phyloP scores from a whole-genome alignment of 2,113 vertebrate species.

The Ophthalmolycus amberensis region DNA sequence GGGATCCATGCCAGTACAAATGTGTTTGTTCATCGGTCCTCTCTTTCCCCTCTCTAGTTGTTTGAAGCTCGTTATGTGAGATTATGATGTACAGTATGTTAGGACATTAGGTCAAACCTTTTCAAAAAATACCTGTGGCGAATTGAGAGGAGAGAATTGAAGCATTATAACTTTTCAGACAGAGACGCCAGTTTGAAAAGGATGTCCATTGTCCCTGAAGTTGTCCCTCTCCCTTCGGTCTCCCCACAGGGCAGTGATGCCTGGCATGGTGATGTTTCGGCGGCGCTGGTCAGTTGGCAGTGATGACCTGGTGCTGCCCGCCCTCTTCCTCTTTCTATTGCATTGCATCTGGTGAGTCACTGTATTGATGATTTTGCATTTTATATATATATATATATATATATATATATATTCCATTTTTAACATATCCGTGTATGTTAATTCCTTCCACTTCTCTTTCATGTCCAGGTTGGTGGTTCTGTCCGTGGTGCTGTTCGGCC shows the following conservation, averaged over 20 bases:
- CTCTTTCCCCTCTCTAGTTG: neutral
- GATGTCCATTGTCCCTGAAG: conserved; percentile 24
- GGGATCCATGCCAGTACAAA: conserved; percentile 1
- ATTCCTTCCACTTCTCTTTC: neutral
- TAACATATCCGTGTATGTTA: neutral
- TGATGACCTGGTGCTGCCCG: conserved; percentile 99
- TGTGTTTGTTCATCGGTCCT: neutral
- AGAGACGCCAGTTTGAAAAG: neutral
- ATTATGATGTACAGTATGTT: neutral
- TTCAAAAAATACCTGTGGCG: neutral
- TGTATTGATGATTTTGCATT: neutral
- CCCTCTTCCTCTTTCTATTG: conserved; percentile 96
- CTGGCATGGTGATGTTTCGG: conserved; percentile 99
- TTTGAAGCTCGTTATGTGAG: neutral
- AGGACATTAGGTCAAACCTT: neutral
- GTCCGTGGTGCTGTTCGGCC: conserved; percentile 96
- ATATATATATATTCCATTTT: neutral
- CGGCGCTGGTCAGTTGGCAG: conserved; percentile 99
- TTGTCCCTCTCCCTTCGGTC: neutral
- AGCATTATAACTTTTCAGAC: conserved; percentile 5
- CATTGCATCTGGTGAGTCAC: conserved; percentile 93
- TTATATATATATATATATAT: neutral
- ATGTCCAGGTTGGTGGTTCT: conserved; percentile 94
- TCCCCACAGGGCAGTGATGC: conserved; percentile 87
- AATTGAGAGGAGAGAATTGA: conserved; percentile 4